Conservation (phyloP, 2,797 vertebrate genomes). For the Dendrocincla fuliginosa region DNA sequence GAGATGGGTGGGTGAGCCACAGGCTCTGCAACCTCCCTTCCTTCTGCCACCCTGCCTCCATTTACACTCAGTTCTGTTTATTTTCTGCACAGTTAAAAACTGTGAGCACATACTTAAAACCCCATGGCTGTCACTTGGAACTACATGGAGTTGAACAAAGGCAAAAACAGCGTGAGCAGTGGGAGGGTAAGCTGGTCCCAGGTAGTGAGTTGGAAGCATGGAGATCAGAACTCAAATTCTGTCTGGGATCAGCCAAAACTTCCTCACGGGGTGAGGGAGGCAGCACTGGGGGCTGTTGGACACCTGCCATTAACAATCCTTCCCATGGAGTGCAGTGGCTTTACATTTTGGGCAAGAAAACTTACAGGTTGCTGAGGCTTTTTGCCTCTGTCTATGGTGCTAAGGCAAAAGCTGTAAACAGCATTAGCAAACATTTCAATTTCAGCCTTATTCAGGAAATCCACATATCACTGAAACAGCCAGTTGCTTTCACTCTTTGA, state of each 20-base stretch:
- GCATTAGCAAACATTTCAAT: background rate
- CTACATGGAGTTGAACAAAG: rapidly evolving
- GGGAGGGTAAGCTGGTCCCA: background rate
- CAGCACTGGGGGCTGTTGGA: background rate
- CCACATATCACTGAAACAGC: background rate
- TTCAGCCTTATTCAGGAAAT: background rate
- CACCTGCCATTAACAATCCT: background rate
- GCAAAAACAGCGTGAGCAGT: background rate
- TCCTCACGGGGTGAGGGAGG: background rate
- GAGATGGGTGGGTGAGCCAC: background rate
- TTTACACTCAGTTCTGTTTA: background rate
- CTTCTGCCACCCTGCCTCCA: background rate
- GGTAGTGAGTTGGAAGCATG: rapidly evolving
- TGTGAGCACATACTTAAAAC: rapidly evolving
- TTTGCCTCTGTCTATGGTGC: background rate
- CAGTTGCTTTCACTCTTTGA: background rate
- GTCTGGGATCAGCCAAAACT: background rate
- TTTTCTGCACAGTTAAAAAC: background rate
- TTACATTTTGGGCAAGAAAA: background rate
- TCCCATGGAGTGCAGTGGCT: background rate
- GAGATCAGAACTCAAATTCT: background rate
- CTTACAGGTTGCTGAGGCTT: background rate
- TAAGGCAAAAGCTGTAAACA: background rate
- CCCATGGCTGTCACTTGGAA: rapidly evolving
- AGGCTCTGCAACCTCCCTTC: background rate